Conservation (phyloP, 2,888 invertebrate species). For the Perdita meconis region DNA sequence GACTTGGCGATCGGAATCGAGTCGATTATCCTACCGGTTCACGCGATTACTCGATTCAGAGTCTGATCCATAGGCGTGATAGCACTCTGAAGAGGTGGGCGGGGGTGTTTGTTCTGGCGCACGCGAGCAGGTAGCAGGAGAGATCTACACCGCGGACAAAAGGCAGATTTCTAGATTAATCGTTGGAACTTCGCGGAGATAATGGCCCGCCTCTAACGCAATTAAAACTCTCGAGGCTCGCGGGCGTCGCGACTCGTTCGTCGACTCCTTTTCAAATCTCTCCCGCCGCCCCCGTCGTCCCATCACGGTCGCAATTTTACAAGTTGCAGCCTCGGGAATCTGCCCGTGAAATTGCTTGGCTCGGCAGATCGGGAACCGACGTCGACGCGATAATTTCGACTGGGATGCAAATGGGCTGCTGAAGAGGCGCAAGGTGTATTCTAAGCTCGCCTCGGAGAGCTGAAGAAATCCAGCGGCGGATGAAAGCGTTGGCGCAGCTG, state of each 20-base stretch:
- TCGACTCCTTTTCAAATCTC: not conserved
- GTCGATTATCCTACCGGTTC: not conserved
- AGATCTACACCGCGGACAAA: constrained; percentile 1
- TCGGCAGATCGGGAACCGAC: constrained; percentile 31
- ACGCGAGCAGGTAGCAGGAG: not conserved
- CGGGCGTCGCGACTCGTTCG: constrained; percentile 8
- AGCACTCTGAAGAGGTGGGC: not conserved
- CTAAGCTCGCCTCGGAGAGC: constrained; percentile 5
- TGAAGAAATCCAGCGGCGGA: constrained; percentile 33
- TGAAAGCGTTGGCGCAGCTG: constrained; percentile 35
- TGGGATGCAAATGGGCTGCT: constrained; percentile 45
- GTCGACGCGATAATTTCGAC: constrained; percentile 47
- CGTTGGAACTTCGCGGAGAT: constrained; percentile 34
- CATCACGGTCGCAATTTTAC: constrained; percentile 40
- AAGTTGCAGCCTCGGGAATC: constrained; percentile 33
- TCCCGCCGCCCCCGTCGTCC: not conserved
- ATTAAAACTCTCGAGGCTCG: constrained; percentile 50
- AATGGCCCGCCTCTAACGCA: constrained; percentile 48
- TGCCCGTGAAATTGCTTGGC: constrained; percentile 29
- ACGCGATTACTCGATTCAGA: not conserved
- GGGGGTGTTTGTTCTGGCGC: constrained; percentile 19
- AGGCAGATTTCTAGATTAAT: constrained; percentile 50
- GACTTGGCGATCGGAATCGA: not conserved
- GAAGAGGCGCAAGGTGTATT: constrained; percentile 31
- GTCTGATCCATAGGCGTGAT: no score